These are phyloP conservation scores for Lamprologus lemairii DNA, from an alignment of 2,113 vertebrate genomes.

Conservation along the genomic window DNA sequence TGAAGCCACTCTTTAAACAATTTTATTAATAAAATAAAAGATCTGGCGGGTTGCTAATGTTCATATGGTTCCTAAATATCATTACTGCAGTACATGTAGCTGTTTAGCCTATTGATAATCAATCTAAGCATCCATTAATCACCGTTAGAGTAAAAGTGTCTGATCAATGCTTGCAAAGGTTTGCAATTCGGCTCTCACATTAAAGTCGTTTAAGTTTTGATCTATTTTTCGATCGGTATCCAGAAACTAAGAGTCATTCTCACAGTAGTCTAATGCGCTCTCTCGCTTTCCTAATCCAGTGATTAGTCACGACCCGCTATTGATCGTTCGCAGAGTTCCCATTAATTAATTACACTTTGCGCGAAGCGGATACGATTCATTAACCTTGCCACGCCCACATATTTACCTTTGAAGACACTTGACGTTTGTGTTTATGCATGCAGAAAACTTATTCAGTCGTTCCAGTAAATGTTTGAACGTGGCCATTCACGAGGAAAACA, in stretches of 20 bases:
- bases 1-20: not conserved
- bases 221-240: not conserved
- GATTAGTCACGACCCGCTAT: slow-evolving; percentile 10
- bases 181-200: not conserved
- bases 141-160: not conserved
- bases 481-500: not conserved
- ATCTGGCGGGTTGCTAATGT: not conserved
- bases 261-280: not conserved
- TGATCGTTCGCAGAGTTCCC: not conserved
- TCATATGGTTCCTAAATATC: not conserved
- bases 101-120: not conserved
- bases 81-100: not conserved
- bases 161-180: not conserved
- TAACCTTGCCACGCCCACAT: not conserved
- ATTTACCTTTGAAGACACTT: not conserved
- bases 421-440: not conserved
- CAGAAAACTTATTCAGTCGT: not conserved
- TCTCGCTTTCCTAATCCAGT: not conserved
- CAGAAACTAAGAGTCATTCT: not conserved
- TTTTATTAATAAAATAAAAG: not conserved
- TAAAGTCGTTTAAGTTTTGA: not conserved
- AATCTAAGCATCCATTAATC: not conserved
- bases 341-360: not conserved
- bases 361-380: not conserved
- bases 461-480: not conserved